A percentile compares a stretch with the other conserved stretches of the same genome.
These are phyloP conservation scores for Podocnemis expansa DNA, from an alignment of 2,113 vertebrate genomes.

Conservation along the genomic window DNA sequence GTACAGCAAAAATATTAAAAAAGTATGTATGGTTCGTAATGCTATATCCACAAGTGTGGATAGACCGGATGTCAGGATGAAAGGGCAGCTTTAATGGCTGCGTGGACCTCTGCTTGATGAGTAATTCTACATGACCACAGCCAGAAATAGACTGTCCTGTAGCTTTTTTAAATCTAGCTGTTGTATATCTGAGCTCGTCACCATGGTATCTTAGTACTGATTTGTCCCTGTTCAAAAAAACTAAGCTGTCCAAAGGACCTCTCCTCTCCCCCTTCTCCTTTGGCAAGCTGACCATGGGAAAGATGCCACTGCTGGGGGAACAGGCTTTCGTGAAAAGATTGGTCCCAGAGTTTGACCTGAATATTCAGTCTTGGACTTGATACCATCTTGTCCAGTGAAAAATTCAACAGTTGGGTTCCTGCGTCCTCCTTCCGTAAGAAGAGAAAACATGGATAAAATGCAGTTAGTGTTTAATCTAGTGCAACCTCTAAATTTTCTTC, in stretches of 20 bases:
- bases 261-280: background rate
- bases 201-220: background rate
- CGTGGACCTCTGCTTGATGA: background rate
- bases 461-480: background rate
- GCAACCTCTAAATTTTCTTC: background rate
- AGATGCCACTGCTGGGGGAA: background rate
- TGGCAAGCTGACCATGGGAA: background rate
- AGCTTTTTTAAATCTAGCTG: background rate
- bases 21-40: background rate
- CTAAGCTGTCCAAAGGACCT: background rate
- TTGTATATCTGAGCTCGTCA: constrained; percentile 16
- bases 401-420: background rate
- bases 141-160: background rate
- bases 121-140: background rate
- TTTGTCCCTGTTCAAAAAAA: background rate
- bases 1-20: background rate
- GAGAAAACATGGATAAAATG: background rate
- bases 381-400: background rate
- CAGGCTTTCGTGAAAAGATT: background rate
- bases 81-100: background rate
- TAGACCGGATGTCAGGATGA: background rate
- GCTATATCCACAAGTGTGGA: background rate
- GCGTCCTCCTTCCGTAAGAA: background rate
- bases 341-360: background rate
- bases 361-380: background rate